Conservation (phyloP, 2,888 invertebrate genomes). For the Thalpophila matura region DNA sequence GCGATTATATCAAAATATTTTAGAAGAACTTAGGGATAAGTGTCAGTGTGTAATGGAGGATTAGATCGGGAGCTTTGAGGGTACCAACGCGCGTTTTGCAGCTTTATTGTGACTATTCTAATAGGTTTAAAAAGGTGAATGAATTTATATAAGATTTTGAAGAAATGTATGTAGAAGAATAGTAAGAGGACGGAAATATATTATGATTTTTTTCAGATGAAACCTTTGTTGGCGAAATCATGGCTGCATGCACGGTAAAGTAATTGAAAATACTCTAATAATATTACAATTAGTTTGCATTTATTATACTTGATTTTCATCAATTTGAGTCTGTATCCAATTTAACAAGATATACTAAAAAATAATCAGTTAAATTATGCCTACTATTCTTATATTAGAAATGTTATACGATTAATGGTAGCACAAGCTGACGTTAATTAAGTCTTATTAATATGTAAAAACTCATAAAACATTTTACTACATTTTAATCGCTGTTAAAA, state of each 20-base stretch:
- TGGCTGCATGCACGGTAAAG: neutral
- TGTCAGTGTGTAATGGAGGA: slow-evolving; percentile 84
- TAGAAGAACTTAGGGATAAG: slow-evolving; percentile 84
- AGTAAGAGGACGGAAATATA: slow-evolving; percentile 6
- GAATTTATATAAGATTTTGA: slow-evolving; percentile 23
- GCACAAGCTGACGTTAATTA: slow-evolving; percentile 30
- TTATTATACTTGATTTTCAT: neutral
- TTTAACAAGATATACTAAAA: slow-evolving; percentile 3
- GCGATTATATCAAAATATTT: slow-evolving; percentile 90
- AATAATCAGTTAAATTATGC: neutral
- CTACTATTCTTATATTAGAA: slow-evolving; percentile 3
- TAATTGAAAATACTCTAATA: neutral
- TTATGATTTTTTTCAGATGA: neutral
- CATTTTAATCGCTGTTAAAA: slow-evolving; percentile 46
- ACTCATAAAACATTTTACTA: slow-evolving; percentile 40
- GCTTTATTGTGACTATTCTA: slow-evolving; percentile 53
- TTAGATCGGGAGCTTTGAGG: slow-evolving; percentile 67
- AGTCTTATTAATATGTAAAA: slow-evolving; percentile 33
- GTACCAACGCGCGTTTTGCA: slow-evolving; percentile 66
- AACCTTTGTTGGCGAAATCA: neutral
- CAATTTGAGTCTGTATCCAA: neutral
- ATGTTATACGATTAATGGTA: slow-evolving; percentile 4
- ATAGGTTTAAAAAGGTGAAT: slow-evolving; percentile 46
- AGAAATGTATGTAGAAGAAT: slow-evolving; percentile 5
- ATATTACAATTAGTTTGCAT: no score